Evolutionary conservation across 2,797 vertebrate genomes (phyloP), one percentile per base, ranked within the genome.

Genomic region (Aeoliscus strigatus): DNA sequence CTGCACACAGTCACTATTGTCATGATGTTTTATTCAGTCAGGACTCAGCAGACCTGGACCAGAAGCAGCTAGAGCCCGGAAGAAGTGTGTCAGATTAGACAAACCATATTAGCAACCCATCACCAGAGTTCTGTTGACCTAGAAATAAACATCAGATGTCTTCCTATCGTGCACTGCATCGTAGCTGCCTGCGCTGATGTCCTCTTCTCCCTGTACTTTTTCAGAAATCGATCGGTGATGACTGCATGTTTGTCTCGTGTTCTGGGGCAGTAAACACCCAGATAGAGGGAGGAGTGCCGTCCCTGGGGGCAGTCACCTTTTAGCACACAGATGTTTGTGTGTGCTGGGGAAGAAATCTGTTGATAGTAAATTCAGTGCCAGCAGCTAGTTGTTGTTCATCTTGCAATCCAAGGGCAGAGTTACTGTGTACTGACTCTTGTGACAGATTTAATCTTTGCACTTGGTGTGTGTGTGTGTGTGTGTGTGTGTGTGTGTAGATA

Each of bases 231-330:
- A 80, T 86, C 46, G 12, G 62, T 35, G 44, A 36, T 51, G 59
- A 60, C 51, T 50, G 9, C 23, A 9, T 66, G 75, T 79, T 74
- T 73, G 44, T 69, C 66, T 70, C 68, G 50, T 64, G 64, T 77
- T 72, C 49, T 66, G 62, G 70, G 66, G 86, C 81, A 80, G 83
- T 81, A 86, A 64, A 86, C 79, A 10, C 6, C 40, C 46, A 25
- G 53, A 60, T 43, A 60, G 33, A 49, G 47, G 39, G 56, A 39
- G 59, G 65, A 66, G 65, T 23, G 43, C 36, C 27, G 2, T 47
- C 56, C 60, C 51, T 10, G 18, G 39, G 60, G 47, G 48, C 35
- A 48, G 48, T 71, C 62, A 71, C 72, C 60, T 63, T 61, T 67
- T 26, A 70, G 56, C 51, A 23, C 33, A 43, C 35, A 30, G 43